phyloP scores from a whole-genome alignment of 2,888 invertebrate species.

The Trilocha varians region DNA sequence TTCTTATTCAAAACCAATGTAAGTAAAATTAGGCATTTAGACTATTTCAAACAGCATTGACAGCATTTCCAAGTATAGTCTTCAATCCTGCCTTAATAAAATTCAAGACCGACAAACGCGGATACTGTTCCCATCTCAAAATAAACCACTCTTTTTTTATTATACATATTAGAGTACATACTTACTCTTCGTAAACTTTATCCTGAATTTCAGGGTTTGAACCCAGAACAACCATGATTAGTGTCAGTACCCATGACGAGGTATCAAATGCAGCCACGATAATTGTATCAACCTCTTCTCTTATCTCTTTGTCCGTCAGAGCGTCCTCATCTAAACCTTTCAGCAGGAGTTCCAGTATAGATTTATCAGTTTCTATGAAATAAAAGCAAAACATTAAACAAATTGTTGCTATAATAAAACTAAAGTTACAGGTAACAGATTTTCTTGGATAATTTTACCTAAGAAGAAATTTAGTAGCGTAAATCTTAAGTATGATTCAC shows the following conservation, averaged over 20 bases:
- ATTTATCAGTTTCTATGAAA: slow-evolving; percentile 39
- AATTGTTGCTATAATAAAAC: neutral
- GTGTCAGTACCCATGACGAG: slow-evolving; percentile 26
- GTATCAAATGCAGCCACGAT: slow-evolving; percentile 57
- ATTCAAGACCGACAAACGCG: too few relatives aligned
- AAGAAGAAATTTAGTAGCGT: slow-evolving; percentile 4
- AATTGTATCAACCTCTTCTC: slow-evolving; percentile 66
- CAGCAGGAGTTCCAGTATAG: slow-evolving; percentile 58
- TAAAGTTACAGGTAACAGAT: neutral
- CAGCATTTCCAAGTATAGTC: too few relatives aligned
- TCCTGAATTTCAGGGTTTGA: slow-evolving; percentile 30
- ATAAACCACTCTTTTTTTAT: too few relatives aligned
- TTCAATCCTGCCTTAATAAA: too few relatives aligned
- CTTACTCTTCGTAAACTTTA: slow-evolving; percentile 21
- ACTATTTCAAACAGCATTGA: too few relatives aligned
- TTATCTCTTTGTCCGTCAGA: slow-evolving; percentile 52
- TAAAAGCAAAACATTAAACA: too few relatives aligned
- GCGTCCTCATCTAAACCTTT: slow-evolving; percentile 39
- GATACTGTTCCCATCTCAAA: too few relatives aligned
- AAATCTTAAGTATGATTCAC: neutral
- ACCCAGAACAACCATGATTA: slow-evolving; percentile 31
- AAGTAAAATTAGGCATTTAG: too few relatives aligned
- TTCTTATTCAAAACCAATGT: too few relatives aligned
- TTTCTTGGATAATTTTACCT: neutral
- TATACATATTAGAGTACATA: neutral